A percentile compares a stretch with the other conserved stretches of the same genome.
Conservation (phyloP, 2,888 invertebrate species). For the Pachydiplax longipennis region DNA sequence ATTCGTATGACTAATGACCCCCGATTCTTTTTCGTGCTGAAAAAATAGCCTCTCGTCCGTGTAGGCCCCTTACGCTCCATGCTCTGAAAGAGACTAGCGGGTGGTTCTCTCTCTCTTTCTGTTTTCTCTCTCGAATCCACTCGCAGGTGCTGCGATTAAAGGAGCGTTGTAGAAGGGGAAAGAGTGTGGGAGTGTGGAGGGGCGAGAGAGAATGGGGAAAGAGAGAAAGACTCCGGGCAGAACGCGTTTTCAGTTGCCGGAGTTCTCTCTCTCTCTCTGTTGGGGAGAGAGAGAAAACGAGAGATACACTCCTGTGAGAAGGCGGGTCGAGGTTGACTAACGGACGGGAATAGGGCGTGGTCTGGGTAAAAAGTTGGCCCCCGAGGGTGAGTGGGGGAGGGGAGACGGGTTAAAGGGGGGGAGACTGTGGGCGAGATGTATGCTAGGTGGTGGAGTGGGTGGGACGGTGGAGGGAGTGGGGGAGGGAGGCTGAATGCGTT, state of each 20-base stretch:
- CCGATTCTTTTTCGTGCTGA: not conserved
- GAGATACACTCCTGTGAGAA: not conserved
- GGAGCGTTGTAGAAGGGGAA: not conserved
- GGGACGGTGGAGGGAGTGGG: not conserved
- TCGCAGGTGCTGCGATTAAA: not conserved
- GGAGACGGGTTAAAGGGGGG: not conserved
- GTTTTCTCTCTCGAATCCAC: not conserved
- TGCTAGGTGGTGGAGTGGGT: not conserved
- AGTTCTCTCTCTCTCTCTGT: not conserved
- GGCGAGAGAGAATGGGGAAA: not conserved
- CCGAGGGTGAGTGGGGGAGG: not conserved
- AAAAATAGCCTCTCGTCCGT: not conserved
- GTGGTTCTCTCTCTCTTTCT: not conserved
- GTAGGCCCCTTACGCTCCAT: not conserved
- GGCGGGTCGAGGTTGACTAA: slow-evolving; percentile 1
- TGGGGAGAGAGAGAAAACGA: not conserved
- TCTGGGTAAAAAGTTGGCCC: slow-evolving; percentile 1
- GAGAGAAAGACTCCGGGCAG: not conserved
- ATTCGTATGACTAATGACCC: not conserved
- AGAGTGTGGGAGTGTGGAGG: not conserved
- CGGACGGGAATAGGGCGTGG: slow-evolving; percentile 1
- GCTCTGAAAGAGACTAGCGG: not conserved
- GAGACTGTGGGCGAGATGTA: not conserved
- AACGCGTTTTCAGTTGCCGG: not conserved
- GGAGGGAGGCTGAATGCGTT: not conserved